phyloP scores from a whole-genome alignment of 2,888 invertebrate species.

The Dynastes maya region DNA sequence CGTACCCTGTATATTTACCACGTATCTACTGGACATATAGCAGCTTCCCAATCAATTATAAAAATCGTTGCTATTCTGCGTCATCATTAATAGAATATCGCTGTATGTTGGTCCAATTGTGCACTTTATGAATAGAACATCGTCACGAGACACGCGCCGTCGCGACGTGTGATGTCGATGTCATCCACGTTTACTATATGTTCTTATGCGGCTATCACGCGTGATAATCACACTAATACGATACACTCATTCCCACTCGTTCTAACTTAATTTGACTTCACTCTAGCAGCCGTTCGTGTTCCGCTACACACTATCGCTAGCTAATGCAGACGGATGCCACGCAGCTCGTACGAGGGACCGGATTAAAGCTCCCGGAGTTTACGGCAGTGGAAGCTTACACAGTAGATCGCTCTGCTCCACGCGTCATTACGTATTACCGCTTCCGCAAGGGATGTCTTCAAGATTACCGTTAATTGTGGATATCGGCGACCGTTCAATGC shows the following conservation, averaged over 20 bases:
- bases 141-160: slow-evolving; percentile 61
- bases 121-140: slow-evolving; percentile 59
- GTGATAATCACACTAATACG: slow-evolving; percentile 68
- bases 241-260: slow-evolving; percentile 56
- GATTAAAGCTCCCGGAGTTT: slow-evolving; percentile 32
- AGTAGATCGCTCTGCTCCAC: slow-evolving; percentile 52
- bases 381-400: slow-evolving; percentile 31
- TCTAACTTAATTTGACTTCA: slow-evolving; percentile 33
- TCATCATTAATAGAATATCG: slow-evolving; percentile 58
- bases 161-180: slow-evolving; percentile 57
- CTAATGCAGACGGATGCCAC: background rate
- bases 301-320: slow-evolving; percentile 6
- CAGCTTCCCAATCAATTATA: slow-evolving; percentile 17
- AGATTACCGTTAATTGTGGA: slow-evolving; percentile 63
- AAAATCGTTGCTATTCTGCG: background rate
- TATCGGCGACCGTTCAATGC: slow-evolving; percentile 61
- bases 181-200: slow-evolving; percentile 6
- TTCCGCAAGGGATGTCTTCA: slow-evolving; percentile 62
- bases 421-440: slow-evolving; percentile 66
- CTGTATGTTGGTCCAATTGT: slow-evolving; percentile 64
- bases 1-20: no score
- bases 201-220: slow-evolving; percentile 63
- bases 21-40: no score
- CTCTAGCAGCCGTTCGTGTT: slow-evolving; percentile 31
- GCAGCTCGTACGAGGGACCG: slow-evolving; percentile 22